phyloP scores from a whole-genome alignment of 2,113 vertebrate genomes.

The Anolis sagrei region DNA sequence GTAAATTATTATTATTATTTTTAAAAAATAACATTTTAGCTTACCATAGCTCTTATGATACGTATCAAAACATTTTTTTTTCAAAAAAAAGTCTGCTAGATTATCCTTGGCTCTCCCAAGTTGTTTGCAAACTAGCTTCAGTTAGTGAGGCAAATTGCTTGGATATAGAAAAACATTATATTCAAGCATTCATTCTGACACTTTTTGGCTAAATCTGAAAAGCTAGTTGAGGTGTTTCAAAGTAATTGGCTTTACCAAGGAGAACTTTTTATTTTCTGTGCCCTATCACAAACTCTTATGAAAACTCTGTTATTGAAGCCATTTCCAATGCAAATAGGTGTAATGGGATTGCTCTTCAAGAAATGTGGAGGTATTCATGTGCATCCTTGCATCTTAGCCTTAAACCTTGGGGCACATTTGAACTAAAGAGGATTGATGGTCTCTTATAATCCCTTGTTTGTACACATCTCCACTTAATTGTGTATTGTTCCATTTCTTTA shows the following conservation, averaged over 20 bases:
- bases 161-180: constrained; percentile 51
- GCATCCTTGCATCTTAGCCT: background rate
- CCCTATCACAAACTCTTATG: background rate
- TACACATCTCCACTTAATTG: constrained; percentile 39
- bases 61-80: constrained; percentile 60
- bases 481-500: constrained; percentile 51
- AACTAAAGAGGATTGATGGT: constrained; percentile 58
- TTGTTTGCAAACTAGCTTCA: constrained; percentile 60
- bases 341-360: background rate
- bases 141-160: constrained; percentile 43
- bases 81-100: constrained; percentile 47
- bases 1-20: constrained; percentile 39
- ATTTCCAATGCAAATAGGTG: background rate
- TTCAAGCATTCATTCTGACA: constrained; percentile 64
- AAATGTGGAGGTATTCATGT: background rate
- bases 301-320: background rate
- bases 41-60: constrained; percentile 32
- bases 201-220: constrained; percentile 26
- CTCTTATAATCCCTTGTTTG: constrained; percentile 52
- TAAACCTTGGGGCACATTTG: constrained; percentile 61
- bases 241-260: background rate
- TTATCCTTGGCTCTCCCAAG: constrained; percentile 37
- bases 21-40: constrained; percentile 19
- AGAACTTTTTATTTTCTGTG: background rate
- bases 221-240: background rate